Evolutionary conservation across 2,888 invertebrate genomes (phyloP).

Genomic region (Psylliodes chrysocephalus): DNA sequence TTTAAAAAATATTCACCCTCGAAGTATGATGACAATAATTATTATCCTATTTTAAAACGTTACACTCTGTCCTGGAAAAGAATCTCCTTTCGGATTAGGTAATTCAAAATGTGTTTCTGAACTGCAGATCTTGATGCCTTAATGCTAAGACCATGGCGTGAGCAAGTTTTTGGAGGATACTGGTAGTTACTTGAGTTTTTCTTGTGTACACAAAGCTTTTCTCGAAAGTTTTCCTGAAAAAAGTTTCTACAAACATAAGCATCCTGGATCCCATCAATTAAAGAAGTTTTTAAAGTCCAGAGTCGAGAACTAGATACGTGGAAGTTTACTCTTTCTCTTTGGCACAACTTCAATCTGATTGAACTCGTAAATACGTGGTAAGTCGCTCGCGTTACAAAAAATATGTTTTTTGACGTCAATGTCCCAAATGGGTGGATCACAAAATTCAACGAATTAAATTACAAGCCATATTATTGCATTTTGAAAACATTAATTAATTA

Average conservation of each 20-base stretch:
- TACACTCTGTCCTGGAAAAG: constrained; percentile 21
- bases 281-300: constrained; percentile 34
- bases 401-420: background rate
- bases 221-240: constrained; percentile 36
- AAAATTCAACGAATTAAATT: no score
- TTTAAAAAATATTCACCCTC: no score
- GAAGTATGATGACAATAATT: no score
- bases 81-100: constrained; percentile 41
- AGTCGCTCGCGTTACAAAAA: no score
- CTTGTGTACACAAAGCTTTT: constrained; percentile 34
- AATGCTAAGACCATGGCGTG: constrained; percentile 35
- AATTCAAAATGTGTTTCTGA: constrained; percentile 50
- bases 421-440: no score
- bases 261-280: constrained; percentile 47
- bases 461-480: no score
- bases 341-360: background rate
- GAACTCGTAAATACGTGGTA: background rate
- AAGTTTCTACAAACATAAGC: constrained; percentile 44
- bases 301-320: constrained; percentile 29
- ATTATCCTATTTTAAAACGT: no score
- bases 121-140: constrained; percentile 37
- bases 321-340: constrained; percentile 20
- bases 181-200: constrained; percentile 44
- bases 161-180: constrained; percentile 42
- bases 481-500: no score